These are phyloP conservation scores for Kryphioiulus occultus DNA, from an alignment of 2,888 invertebrate species.

Conservation along the genomic window DNA sequence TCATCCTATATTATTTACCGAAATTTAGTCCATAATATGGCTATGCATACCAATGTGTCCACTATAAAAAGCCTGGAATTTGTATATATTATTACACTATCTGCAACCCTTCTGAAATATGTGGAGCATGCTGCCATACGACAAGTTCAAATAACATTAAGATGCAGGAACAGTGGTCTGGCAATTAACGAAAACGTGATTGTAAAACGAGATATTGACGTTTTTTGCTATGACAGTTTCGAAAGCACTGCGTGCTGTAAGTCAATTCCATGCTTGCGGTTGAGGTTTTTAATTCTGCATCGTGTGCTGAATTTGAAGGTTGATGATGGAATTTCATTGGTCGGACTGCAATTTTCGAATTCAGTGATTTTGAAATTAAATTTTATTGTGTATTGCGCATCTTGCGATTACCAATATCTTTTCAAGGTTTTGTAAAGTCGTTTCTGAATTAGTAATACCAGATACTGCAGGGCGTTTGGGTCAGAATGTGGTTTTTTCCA, in stretches of 20 bases:
- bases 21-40: no score
- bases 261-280: not conserved
- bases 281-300: not conserved
- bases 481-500: not conserved
- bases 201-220: not conserved
- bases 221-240: not conserved
- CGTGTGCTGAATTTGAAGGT: constrained; percentile 5
- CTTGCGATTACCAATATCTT: not conserved
- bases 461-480: not conserved
- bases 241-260: not conserved
- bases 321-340: not conserved
- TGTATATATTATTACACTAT: not conserved
- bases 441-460: not conserved
- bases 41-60: no score
- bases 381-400: not conserved
- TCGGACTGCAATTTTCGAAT: not conserved
- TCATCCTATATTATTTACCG: no score
- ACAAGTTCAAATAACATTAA: not conserved
- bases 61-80: no score
- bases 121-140: not conserved
- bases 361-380: not conserved
- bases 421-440: not conserved
- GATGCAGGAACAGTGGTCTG: not conserved
- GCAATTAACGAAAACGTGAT: not conserved
- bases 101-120: not conserved